Evolutionary conservation across 2,113 vertebrate genomes (phyloP).

Genomic region (Cromileptes altivelis): DNA sequence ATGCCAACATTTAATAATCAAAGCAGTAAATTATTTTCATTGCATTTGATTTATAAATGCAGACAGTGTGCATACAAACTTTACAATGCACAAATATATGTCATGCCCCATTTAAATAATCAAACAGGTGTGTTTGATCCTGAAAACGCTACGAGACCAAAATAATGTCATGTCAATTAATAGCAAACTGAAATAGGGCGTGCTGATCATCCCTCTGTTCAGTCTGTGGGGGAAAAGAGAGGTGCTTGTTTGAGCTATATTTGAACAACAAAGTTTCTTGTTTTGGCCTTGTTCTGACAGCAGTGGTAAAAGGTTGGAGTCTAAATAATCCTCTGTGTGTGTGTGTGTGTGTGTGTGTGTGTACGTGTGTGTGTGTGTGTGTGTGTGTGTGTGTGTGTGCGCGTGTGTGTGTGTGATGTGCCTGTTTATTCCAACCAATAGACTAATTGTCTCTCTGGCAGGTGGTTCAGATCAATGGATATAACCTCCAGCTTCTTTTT

Average conservation of each 20-base stretch:
- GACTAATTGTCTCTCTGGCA: slow-evolving; percentile 61
- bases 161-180: slow-evolving; percentile 53
- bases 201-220: slow-evolving; percentile 35
- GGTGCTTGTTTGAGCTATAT: slow-evolving; percentile 54
- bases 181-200: slow-evolving; percentile 36
- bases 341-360: not conserved
- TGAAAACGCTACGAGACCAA: slow-evolving; percentile 20
- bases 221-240: not conserved
- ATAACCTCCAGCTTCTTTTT: slow-evolving; percentile 31
- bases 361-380: not conserved
- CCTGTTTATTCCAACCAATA: slow-evolving; percentile 41
- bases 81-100: not conserved
- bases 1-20: not conserved
- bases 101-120: not conserved
- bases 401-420: slow-evolving; percentile 12
- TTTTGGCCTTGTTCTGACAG: slow-evolving; percentile 55
- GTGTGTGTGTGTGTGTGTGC: not conserved
- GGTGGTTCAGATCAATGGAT: slow-evolving; percentile 55
- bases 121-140: not conserved
- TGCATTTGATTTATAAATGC: not conserved
- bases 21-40: not conserved
- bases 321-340: slow-evolving; percentile 33
- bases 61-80: not conserved
- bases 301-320: slow-evolving; percentile 34
- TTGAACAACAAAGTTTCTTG: slow-evolving; percentile 64